Percentiles rank a stretch among this genome's conserved stretches.
These are phyloP conservation scores for Chondrosia reniformis DNA, from an alignment of 37 sponge, comb jelly and placozoan species.

Conservation along the genomic window DNA sequence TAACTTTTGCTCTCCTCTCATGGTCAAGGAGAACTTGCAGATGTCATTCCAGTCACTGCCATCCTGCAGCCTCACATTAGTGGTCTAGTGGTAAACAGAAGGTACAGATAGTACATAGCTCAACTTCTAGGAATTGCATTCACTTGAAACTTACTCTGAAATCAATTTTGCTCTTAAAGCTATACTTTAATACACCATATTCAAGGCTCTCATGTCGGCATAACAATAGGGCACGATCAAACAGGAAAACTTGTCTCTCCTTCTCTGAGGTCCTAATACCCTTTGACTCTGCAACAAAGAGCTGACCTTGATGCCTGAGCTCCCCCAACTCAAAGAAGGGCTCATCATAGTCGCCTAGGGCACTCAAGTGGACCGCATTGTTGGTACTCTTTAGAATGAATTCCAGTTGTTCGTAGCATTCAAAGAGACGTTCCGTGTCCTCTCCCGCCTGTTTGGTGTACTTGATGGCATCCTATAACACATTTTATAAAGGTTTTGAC, in stretches of 20 bases:
- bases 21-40: slow-evolving; percentile 45
- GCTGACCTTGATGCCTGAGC: slow-evolving; percentile 27
- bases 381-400: slow-evolving; percentile 56
- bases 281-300: slow-evolving; percentile 43
- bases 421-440: not conserved
- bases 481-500: too few species aligned
- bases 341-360: slow-evolving; percentile 53
- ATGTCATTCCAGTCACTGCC: not conserved
- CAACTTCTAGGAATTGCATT: too few species aligned
- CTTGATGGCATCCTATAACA: slow-evolving; percentile 33
- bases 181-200: slow-evolving; percentile 32
- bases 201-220: slow-evolving; percentile 29
- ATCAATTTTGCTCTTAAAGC: slow-evolving; percentile 55
- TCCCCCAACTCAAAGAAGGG: slow-evolving; percentile 38
- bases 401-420: not conserved
- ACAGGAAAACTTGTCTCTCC: slow-evolving; percentile 68
- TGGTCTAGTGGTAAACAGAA: too few species aligned
- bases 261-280: slow-evolving; percentile 49
- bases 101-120: too few species aligned
- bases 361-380: slow-evolving; percentile 64
- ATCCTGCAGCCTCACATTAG: slow-evolving; percentile 5
- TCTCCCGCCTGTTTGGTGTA: slow-evolving; percentile 27
- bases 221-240: slow-evolving; percentile 46
- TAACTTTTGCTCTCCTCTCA: slow-evolving; percentile 33
- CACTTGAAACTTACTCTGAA: slow-evolving; percentile 45